Evolutionary conservation across 2,113 vertebrate genomes (phyloP), one percentile per base, ranked within the genome.

Genomic region (Cricetomys ansorgei): DNA sequence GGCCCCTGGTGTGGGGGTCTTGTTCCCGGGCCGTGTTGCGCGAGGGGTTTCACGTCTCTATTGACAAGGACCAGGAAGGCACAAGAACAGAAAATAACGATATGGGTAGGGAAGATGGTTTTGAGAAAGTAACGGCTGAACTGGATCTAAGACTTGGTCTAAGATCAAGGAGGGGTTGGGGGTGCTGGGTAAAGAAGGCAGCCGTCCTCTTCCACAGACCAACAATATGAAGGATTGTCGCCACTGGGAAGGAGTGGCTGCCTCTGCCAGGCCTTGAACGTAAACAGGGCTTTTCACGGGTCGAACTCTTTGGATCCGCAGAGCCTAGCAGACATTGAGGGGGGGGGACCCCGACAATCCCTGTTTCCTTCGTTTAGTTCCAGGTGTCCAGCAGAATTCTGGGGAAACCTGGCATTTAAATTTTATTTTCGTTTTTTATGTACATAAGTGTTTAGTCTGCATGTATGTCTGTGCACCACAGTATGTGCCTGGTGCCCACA

Each of bases 231-330:
- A 31, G 37, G 64, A 50, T 9, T 8, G 64, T 34, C 1, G 48
- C 17, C 31, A 17, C 55, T 67, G 23, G 59, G 37, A 40, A 69
- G 37, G 17, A 4, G 3, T 4, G 16, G 9, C 50, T 64, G 65
- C 3, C 0, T 4, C 2, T 55, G 7, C 7, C 43, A 13, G 69
- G 27, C 34, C 76, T 69, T 50, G 3, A 4, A 48, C 10, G 16
- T 86, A 17, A 57, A 10, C 8, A 10, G 31, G 64, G 40, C 0
- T 27, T 67, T 89, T 25, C 77, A 48, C 29, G 19, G 43, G 45
- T 25, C 62, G 5, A 5, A 4, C 7, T 59, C 40, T 48, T n/a
- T 81, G 53, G 50, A 25, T 70, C 62, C 13, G 25, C 72, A 17
- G 72, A 87, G 23, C 29, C 25, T 31, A 50, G 37, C 25, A 34